These are phyloP conservation scores for Dicrostonyx torquatus DNA, from an alignment of 2,797 vertebrate genomes.

Conservation along the genomic window DNA sequence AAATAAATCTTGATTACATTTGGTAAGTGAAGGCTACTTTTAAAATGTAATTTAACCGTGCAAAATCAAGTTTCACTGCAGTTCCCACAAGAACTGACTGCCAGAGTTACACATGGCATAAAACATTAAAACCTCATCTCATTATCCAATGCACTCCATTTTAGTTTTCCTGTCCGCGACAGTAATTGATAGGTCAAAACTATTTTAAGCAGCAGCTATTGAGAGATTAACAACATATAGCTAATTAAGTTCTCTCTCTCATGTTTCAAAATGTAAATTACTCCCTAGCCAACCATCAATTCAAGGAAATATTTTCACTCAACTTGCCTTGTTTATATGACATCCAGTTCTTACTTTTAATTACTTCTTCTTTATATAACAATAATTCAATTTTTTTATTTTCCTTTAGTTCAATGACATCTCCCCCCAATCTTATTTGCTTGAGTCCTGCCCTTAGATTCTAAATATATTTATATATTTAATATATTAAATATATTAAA, in stretches of 20 bases:
- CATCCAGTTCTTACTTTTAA: neutral
- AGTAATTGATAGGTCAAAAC: neutral
- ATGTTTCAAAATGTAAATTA: constrained; percentile 52
- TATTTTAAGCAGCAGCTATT: neutral
- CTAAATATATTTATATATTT: no score
- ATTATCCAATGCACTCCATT: constrained; percentile 23
- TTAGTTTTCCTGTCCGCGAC: neutral
- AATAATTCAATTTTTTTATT: neutral
- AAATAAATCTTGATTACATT: constrained; percentile 58
- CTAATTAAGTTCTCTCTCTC: constrained; percentile 36
- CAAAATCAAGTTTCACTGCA: constrained; percentile 51
- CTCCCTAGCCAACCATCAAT: neutral
- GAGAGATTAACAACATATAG: neutral
- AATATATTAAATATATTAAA: no score
- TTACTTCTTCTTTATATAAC: neutral
- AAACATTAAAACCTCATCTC: constrained; percentile 34
- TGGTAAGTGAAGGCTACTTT: constrained; percentile 47
- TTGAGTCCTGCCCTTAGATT: neutral
- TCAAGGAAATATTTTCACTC: constrained; percentile 13
- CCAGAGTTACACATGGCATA: constrained; percentile 13
- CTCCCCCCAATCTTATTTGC: neutral
- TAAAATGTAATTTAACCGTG: constrained; percentile 31
- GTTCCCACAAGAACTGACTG: neutral
- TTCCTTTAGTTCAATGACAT: neutral
- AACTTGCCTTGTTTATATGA: neutral